A percentile compares a stretch with the other conserved stretches of the same genome.
These are phyloP conservation scores for Microctenopoma lineatum DNA, from an alignment of 2,797 vertebrate species.

Conservation along the genomic window DNA sequence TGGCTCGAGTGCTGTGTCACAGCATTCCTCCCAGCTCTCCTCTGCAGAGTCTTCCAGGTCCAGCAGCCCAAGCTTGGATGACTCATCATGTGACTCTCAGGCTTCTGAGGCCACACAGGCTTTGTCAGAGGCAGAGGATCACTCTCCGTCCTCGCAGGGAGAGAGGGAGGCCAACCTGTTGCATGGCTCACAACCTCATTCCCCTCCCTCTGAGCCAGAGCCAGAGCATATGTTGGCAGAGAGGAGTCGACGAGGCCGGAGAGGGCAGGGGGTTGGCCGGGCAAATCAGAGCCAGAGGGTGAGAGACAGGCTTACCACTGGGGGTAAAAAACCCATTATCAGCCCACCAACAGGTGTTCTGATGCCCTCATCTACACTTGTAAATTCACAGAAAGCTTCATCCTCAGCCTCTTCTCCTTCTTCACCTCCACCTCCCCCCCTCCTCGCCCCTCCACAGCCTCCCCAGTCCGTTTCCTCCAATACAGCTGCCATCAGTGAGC, in stretches of 20 bases:
- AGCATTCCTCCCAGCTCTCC: constrained; percentile 95
- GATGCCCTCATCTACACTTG: constrained; percentile 85
- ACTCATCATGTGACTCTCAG: constrained; percentile 97
- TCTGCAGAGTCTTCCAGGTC: constrained; percentile 97
- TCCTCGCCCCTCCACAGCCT: constrained; percentile 90
- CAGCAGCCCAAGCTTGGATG: constrained; percentile 95
- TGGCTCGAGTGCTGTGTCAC: constrained; percentile 94
- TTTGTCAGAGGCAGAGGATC: constrained; percentile 89
- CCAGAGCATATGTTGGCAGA: constrained; percentile 83
- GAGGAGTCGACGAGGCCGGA: constrained; percentile 81
- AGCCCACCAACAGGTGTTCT: constrained; percentile 87
- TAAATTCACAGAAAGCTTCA: constrained; percentile 88
- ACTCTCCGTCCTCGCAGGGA: constrained; percentile 86
- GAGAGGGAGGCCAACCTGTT: constrained; percentile 76
- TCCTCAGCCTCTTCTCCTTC: constrained; percentile 89
- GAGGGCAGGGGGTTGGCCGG: constrained; percentile 85
- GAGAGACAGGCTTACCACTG: constrained; percentile 75
- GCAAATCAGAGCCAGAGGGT: constrained; percentile 81
- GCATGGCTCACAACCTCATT: constrained; percentile 81
- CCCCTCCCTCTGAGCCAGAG: constrained; percentile 89
- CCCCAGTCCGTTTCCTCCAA: constrained; percentile 81
- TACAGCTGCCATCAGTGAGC: constrained; percentile 85
- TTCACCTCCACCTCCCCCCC: constrained; percentile 93
- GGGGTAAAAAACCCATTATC: constrained; percentile 83
- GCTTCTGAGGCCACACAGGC: constrained; percentile 93